These are phyloP conservation scores for Pycnomerus fuliginosus DNA, from an alignment of 2,888 invertebrate genomes.

Conservation along the genomic window DNA sequence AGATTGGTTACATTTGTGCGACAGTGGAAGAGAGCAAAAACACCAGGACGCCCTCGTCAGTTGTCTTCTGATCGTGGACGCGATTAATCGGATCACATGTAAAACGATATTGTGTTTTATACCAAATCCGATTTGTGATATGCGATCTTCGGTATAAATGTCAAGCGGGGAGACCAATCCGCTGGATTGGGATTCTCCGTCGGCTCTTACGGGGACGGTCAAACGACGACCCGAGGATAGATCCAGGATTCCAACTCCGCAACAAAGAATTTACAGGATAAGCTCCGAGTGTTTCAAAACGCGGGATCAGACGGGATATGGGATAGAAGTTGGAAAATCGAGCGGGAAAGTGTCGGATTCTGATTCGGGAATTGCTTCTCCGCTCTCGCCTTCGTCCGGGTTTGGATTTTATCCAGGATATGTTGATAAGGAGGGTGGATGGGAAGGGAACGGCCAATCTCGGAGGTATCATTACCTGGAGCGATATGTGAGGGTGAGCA, in stretches of 20 bases:
- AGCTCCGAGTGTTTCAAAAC: too few relatives aligned
- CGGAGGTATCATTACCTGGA: too few relatives aligned
- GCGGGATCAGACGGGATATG: too few relatives aligned
- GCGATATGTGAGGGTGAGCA: too few relatives aligned
- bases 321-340: too few relatives aligned
- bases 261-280: too few relatives aligned
- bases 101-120: constrained; percentile 25
- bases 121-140: background rate
- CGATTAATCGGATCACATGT: constrained; percentile 33
- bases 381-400: constrained; percentile 48
- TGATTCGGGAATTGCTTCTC: constrained; percentile 53
- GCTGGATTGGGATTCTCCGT: constrained; percentile 73
- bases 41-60: constrained; percentile 3
- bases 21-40: constrained; percentile 18
- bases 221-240: constrained; percentile 60
- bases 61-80: constrained; percentile 26
- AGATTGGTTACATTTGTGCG: constrained; percentile 50
- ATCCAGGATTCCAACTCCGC: too few relatives aligned
- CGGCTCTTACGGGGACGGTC: constrained; percentile 70
- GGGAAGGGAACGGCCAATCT: constrained; percentile 29
- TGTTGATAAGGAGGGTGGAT: constrained; percentile 31
- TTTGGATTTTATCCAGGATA: constrained; percentile 45
- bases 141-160: background rate
- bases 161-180: constrained; percentile 35
- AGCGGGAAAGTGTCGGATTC: constrained; percentile 50